Conservation (phyloP, 2,113 vertebrate genomes). For the Xenopus tropicalis region DNA sequence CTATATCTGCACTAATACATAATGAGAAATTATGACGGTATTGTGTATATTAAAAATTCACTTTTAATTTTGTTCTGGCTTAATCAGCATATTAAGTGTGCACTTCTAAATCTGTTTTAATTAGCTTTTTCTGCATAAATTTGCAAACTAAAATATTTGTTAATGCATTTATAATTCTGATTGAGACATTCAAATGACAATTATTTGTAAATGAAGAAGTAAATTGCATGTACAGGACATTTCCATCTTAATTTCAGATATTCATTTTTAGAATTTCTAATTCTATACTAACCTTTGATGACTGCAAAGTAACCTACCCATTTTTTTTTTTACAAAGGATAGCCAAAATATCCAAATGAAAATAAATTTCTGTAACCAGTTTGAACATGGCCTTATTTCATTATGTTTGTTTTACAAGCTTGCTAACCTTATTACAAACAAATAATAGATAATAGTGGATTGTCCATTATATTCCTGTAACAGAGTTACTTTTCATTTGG, state of each 20-base stretch:
- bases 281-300: too few species aligned
- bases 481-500: too few species aligned
- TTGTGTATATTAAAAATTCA: slow-evolving; percentile 31
- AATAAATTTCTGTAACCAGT: too few species aligned
- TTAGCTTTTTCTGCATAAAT: slow-evolving; percentile 36
- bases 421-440: too few species aligned
- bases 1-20: slow-evolving; percentile 9
- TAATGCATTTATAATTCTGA: slow-evolving; percentile 26
- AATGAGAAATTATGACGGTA: slow-evolving; percentile 13
- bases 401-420: too few species aligned
- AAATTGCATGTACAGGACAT: slow-evolving; percentile 8
- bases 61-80: slow-evolving; percentile 24
- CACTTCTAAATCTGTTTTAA: slow-evolving; percentile 34
- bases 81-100: slow-evolving; percentile 27
- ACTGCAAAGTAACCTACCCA: too few species aligned
- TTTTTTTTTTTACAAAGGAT: too few species aligned
- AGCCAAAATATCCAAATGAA: too few species aligned
- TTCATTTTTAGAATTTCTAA: too few species aligned
- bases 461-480: too few species aligned
- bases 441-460: too few species aligned
- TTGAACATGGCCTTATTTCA: too few species aligned
- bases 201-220: slow-evolving; percentile 29
- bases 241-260: background rate
- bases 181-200: slow-evolving; percentile 22
- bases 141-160: slow-evolving; percentile 31